Evolutionary conservation across 2,113 vertebrate genomes (phyloP).

Genomic region (Alouatta palliata): DNA sequence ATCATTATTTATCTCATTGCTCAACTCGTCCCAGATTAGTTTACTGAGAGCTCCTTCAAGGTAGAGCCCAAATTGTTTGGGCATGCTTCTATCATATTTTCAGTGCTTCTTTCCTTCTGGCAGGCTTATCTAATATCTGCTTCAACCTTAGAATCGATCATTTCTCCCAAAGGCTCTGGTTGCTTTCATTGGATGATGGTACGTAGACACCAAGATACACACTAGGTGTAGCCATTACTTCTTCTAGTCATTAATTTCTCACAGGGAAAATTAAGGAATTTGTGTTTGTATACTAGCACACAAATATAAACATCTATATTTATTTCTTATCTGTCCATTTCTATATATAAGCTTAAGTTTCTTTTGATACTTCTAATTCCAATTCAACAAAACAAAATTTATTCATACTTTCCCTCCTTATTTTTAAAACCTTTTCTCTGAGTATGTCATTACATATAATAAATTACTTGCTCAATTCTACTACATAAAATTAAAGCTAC

Average conservation of each 20-base stretch:
- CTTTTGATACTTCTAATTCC: not conserved
- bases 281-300: not conserved
- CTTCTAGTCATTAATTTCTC: not conserved
- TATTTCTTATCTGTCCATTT: not conserved
- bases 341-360: not conserved
- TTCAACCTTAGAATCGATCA: not conserved
- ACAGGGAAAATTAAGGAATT: not conserved
- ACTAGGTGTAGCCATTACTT: not conserved
- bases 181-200: not conserved
- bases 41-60: not conserved
- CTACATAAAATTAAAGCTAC: not conserved
- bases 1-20: not conserved
- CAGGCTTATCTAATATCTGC: not conserved
- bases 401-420: not conserved
- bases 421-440: not conserved
- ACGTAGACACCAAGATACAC: not conserved
- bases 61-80: not conserved
- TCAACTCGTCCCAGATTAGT: not conserved
- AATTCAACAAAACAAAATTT: not conserved
- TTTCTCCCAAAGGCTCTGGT: not conserved
- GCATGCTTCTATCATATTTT: not conserved
- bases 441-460: not conserved
- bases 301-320: not conserved
- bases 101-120: not conserved
- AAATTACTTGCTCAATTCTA: not conserved